Evolutionary conservation across 2,113 vertebrate genomes (phyloP), one percentile per base, ranked within the genome.

Genomic region (Lamprologus ornatipinnis): DNA sequence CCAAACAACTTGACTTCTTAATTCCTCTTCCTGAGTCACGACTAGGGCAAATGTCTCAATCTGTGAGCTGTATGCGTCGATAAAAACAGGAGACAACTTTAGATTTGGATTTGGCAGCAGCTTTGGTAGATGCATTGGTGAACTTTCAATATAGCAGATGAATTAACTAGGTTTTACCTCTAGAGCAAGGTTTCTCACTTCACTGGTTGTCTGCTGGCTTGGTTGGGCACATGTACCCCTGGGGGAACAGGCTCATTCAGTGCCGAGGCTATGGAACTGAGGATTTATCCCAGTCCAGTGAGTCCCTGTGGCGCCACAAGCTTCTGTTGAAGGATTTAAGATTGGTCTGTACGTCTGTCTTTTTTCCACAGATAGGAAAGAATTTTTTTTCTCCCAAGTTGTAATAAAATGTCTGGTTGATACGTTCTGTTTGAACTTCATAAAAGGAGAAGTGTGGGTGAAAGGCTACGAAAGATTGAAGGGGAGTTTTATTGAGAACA

Each of bases 261-360:
- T 53, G 85, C 80, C 33, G 83, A 91, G 91, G 81, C 91, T 17
- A 87, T 90, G 87, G 93, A 93, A 90, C 92, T 87, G 91, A 93
- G 94, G 96, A 95, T 96, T 96, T 95, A 94, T 95, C 95, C 92
- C 90, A 94, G 93, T 95, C 94, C 94, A 95, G 87, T 91, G 93
- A 93, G 89, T 92, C 89, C 75, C 85, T 80, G 65, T 89, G 91
- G 92, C 81, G 42, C 93, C 94, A 85, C 85, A 83, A 91, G 87
- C 88, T 89, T 88, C 89, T 68, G 90, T 87, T 83, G 87, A 91
- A 91, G 89, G 94, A 90, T 95, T 96, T 93, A 90, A 93, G 86
- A 90, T 89, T 9, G 88, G 80, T 84, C 89, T 51, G 89, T 57
- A 90, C 2, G 42, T 90, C 88, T 86, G 82, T 80, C 80, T 89